Conservation (phyloP, 2,797 vertebrate species). For the Sebastes umbrosus region DNA sequence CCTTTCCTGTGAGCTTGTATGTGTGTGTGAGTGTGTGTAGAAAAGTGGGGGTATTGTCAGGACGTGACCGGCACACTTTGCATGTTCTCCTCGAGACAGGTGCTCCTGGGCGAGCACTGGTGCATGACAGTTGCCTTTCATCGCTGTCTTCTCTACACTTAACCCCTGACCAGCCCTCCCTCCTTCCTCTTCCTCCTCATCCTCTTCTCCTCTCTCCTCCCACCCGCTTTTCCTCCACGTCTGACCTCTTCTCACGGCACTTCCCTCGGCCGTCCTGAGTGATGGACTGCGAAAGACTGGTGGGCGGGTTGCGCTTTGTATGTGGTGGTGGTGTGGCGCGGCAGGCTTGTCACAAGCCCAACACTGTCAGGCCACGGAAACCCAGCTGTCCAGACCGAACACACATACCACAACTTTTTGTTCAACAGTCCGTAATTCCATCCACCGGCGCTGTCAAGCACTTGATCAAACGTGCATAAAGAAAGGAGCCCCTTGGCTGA, state of each 20-base stretch:
- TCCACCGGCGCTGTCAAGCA: slow-evolving; percentile 90
- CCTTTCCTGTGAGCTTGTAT: slow-evolving; percentile 85
- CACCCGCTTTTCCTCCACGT: slow-evolving; percentile 58
- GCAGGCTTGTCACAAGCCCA: slow-evolving; percentile 90
- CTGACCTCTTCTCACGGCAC: slow-evolving; percentile 72
- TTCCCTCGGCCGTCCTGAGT: slow-evolving; percentile 82
- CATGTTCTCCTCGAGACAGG: slow-evolving; percentile 91
- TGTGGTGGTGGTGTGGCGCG: slow-evolving; percentile 68
- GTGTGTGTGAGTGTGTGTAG: slow-evolving; percentile 41
- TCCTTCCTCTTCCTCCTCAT: slow-evolving; percentile 51
- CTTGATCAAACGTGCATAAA: slow-evolving; percentile 89
- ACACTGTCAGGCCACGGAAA: slow-evolving; percentile 87
- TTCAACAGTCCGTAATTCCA: slow-evolving; percentile 92
- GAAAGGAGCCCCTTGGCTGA: slow-evolving; percentile 78
- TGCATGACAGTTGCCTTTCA: slow-evolving; percentile 99
- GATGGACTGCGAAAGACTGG: slow-evolving; percentile 87
- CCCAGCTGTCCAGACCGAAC: slow-evolving; percentile 80
- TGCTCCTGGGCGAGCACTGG: slow-evolving; percentile 89
- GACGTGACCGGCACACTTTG: slow-evolving; percentile 89
- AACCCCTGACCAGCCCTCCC: slow-evolving; percentile 91
- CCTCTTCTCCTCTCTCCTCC: slow-evolving; percentile 50
- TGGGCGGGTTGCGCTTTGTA: slow-evolving; percentile 46
- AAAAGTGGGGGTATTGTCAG: slow-evolving; percentile 79
- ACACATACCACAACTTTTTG: slow-evolving; percentile 80
- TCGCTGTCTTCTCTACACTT: slow-evolving; percentile 93